A percentile compares a stretch with the other conserved stretches of the same genome.
Evolutionary conservation across 2,797 vertebrate species (phyloP).

Genomic region (Phataginus tricuspis): DNA sequence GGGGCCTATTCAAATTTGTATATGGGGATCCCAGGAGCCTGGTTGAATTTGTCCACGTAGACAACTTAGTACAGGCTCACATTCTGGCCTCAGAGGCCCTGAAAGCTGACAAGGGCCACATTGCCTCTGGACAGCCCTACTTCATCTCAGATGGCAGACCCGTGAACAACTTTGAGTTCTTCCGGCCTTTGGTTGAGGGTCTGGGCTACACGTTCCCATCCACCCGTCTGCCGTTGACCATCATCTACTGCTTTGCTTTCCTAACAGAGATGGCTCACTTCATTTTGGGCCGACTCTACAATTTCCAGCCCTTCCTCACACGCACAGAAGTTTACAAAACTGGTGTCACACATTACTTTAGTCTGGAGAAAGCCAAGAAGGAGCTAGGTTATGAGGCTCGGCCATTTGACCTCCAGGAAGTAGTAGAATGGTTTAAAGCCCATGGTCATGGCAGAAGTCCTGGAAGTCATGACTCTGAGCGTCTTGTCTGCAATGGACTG

Average conservation of each 20-base stretch:
- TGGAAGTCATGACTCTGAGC: constrained; percentile 37
- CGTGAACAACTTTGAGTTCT: constrained; percentile 97
- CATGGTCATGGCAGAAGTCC: constrained; percentile 88
- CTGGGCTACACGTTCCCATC: constrained; percentile 94
- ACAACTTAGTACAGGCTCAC: constrained; percentile 95
- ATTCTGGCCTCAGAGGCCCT: constrained; percentile 91
- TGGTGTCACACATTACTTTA: constrained; percentile 96
- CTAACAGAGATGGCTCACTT: constrained; percentile 92
- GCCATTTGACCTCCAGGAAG: constrained; percentile 90
- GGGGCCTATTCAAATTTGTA: constrained; percentile 93
- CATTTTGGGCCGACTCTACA: constrained; percentile 89
- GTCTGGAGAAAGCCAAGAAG: constrained; percentile 91
- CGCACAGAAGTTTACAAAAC: constrained; percentile 97
- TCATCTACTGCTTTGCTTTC: constrained; percentile 94
- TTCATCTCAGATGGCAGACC: constrained; percentile 96
- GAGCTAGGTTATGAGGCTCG: constrained; percentile 92
- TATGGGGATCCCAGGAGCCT: constrained; percentile 91
- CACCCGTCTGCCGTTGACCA: constrained; percentile 89
- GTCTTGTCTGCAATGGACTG: constrained; percentile 83
- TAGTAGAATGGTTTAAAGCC: constrained; percentile 93
- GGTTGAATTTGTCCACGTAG: constrained; percentile 97
- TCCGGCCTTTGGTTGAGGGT: constrained; percentile 94
- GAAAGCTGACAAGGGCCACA: constrained; percentile 83
- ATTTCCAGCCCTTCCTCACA: constrained; percentile 97
- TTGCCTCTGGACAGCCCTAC: constrained; percentile 94